Evolutionary conservation across 2,113 vertebrate species (phyloP).

Genomic region (Silurus meridionalis): DNA sequence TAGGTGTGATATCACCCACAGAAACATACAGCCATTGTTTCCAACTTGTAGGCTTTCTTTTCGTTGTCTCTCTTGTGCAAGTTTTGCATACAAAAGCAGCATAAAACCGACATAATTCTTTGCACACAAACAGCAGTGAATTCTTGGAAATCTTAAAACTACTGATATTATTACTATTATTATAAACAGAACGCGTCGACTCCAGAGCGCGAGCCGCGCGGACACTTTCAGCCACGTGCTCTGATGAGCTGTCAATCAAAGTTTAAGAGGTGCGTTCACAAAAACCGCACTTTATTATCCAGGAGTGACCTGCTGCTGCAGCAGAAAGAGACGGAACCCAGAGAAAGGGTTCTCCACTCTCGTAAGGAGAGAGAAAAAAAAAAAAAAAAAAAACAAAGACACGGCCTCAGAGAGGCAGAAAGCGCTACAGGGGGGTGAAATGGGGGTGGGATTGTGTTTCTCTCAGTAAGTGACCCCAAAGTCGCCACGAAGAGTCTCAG

Average conservation of each 20-base stretch:
- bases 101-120: not conserved
- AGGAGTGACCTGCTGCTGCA: not conserved
- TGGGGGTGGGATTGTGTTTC: not conserved
- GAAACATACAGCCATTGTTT: too few relatives aligned
- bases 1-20: not conserved
- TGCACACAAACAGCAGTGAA: not conserved
- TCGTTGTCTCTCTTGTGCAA: too few relatives aligned
- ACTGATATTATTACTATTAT: not conserved
- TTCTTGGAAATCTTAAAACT: not conserved
- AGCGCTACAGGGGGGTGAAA: not conserved
- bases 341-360: not conserved
- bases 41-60: not conserved
- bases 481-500: conserved; percentile 32
- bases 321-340: not conserved
- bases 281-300: not conserved
- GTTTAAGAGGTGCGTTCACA: not conserved
- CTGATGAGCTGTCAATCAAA: not conserved
- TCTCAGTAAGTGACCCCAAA: conserved; percentile 40
- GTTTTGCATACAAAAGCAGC: not conserved
- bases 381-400: not conserved
- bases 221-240: not conserved
- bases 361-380: not conserved
- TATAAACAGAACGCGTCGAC: not conserved
- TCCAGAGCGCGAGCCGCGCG: not conserved
- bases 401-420: not conserved